Conservation (phyloP, 2,797 vertebrate species). For the Chanos chanos region DNA sequence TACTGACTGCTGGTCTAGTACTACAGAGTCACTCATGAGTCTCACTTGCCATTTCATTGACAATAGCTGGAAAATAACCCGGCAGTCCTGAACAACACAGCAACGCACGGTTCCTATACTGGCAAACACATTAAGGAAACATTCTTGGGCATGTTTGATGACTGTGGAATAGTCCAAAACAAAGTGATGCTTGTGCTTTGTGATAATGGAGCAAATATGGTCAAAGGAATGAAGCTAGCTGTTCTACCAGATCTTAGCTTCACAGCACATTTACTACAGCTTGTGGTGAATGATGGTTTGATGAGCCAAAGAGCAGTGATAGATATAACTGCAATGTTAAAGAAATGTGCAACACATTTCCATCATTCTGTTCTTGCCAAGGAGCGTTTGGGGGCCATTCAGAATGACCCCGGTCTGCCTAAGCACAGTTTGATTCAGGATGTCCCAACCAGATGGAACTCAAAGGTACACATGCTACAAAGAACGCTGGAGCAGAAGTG, state of each 20-base stretch:
- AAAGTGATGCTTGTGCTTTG: constrained; percentile 22
- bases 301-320: constrained; percentile 22
- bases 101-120: constrained; percentile 18
- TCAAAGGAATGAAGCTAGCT: constrained; percentile 26
- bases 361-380: constrained; percentile 25
- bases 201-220: constrained; percentile 36
- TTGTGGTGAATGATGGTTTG: constrained; percentile 29
- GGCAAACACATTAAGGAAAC: constrained; percentile 18
- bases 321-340: constrained; percentile 10
- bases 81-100: constrained; percentile 10
- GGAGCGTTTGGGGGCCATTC: constrained; percentile 15
- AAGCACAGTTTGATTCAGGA: constrained; percentile 16
- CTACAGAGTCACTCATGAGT: constrained; percentile 13
- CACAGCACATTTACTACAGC: constrained; percentile 28
- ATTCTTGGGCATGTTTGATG: constrained; percentile 21
- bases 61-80: constrained; percentile 1
- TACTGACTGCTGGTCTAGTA: constrained; percentile 28
- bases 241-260: constrained; percentile 39
- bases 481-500: constrained; percentile 34
- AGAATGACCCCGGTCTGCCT: constrained; percentile 17
- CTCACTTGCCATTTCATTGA: constrained; percentile 23
- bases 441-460: constrained; percentile 24
- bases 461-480: constrained; percentile 26
- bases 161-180: constrained; percentile 17
- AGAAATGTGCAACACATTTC: constrained; percentile 29